phyloP scores from a whole-genome alignment of 2,888 invertebrate species.

The Nebria salina region DNA sequence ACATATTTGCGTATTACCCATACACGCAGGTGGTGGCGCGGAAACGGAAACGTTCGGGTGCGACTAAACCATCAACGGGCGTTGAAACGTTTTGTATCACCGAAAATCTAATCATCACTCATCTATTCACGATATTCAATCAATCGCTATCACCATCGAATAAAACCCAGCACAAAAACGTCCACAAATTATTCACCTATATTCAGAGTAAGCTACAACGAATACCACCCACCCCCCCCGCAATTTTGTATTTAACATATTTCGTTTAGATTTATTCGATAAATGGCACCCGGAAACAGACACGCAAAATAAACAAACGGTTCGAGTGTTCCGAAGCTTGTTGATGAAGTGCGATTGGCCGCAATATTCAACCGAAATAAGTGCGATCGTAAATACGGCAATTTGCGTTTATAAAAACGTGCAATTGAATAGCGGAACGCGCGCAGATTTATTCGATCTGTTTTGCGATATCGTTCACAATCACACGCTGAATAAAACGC shows the following conservation, averaged over 20 bases:
- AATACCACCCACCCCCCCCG: no score
- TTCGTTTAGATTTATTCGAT: constrained; percentile 32
- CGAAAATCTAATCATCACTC: constrained; percentile 67
- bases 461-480: constrained; percentile 64
- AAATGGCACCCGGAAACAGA: constrained; percentile 35
- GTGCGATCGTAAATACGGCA: not conserved
- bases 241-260: not conserved
- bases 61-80: constrained; percentile 60
- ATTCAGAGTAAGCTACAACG: constrained; percentile 28
- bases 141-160: constrained; percentile 61
- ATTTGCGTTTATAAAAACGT: not conserved
- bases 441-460: constrained; percentile 61
- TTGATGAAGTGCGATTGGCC: constrained; percentile 14
- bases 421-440: constrained; percentile 43
- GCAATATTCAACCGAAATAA: not conserved
- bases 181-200: constrained; percentile 22
- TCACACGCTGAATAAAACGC: constrained; percentile 56
- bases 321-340: constrained; percentile 26
- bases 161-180: constrained; percentile 56
- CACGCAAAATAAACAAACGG: constrained; percentile 35
- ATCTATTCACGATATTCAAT: constrained; percentile 65
- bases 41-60: constrained; percentile 60
- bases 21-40: constrained; percentile 60
- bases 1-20: constrained; percentile 70
- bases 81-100: constrained; percentile 63